phyloP scores from a whole-genome alignment of 2,113 vertebrate genomes.

The Pseudorectes ferrugineus region DNA sequence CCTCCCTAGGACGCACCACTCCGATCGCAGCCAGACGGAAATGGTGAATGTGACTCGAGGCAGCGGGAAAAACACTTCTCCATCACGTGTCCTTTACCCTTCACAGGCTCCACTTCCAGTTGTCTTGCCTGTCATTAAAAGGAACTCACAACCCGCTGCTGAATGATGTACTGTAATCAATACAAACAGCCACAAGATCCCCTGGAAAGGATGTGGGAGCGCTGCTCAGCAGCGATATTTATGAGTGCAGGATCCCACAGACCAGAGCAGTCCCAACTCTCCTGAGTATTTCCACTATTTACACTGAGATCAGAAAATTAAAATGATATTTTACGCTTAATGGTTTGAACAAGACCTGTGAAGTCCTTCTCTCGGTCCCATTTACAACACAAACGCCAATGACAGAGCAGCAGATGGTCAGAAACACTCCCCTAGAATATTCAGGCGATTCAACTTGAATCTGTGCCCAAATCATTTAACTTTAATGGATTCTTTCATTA shows the following conservation, averaged over 20 bases:
- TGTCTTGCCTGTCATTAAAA: not conserved
- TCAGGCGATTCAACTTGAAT: slow-evolving; percentile 62
- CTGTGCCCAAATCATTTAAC: slow-evolving; percentile 66
- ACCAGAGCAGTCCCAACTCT: not conserved
- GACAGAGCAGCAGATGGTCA: slow-evolving; percentile 57
- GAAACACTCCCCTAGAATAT: slow-evolving; percentile 59
- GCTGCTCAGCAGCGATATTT: not conserved
- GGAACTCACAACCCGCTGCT: not conserved
- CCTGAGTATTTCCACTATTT: not conserved
- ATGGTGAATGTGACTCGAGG: fast-evolving
- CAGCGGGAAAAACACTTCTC: not conserved
- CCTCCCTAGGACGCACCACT: fast-evolving
- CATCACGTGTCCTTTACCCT: not conserved
- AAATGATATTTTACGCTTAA: slow-evolving; percentile 38
- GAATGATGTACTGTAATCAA: not conserved
- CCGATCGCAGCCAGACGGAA: not conserved
- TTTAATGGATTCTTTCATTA: slow-evolving; percentile 72
- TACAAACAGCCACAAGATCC: not conserved
- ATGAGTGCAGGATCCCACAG: not conserved
- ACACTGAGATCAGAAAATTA: slow-evolving; percentile 38
- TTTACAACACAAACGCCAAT: slow-evolving; percentile 34
- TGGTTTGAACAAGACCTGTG: not conserved
- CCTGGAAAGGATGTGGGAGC: not conserved
- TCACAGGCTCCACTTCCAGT: not conserved
- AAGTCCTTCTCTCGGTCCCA: not conserved